Base-by-base conservation (phyloP, 2,888 invertebrate species). In the Tethea ocularis region DNA sequence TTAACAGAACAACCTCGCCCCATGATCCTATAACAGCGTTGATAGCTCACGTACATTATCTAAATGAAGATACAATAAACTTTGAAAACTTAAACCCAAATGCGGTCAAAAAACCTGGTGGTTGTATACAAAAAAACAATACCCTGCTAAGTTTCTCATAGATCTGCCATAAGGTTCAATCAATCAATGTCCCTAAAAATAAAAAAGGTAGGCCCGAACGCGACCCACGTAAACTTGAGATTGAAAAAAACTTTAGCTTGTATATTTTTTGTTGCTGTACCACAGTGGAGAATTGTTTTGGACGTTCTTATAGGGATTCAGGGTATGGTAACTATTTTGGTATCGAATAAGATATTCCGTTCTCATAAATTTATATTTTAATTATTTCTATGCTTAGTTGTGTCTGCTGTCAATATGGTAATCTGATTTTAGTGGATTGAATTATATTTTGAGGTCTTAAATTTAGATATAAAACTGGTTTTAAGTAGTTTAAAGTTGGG, bases 161-260 rank as follows among this genome's bases (percentile, higher is more conserved):
- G 88, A 82, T 81, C 75, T 82, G 79, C 84, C 83, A 88, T 88
- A 89, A 90, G 86, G 91, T 86, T 86, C 89, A 89, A 92, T 92
- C 91, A 91, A 92, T 92, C 92, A 92, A 91, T 87, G 92, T 91
- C 92, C 85, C 84, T 85, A 86, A 85, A 87, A 88, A 86, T 87
- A 90, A 91, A 90, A 88, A 88, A 87, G 83, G 84, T 79, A 74
- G 80, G 82, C 77, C 80, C 80, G 71, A 82, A 83, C 84, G 79
- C 89, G 90, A 89, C 91, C 91, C 91, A 91, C 89, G 88, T 91
- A 88, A 90, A 89, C 84, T 88, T 68, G 82, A 81, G 80, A 82
- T 82, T 78, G 81, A 83, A 87, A 91, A 90, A 90, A 84, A 6
- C 74, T 77, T 80, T 77, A 78, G 73, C 83, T 84, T 83, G 84